Conservation (phyloP, 2,888 invertebrate species). For the Callimorpha dominula region DNA sequence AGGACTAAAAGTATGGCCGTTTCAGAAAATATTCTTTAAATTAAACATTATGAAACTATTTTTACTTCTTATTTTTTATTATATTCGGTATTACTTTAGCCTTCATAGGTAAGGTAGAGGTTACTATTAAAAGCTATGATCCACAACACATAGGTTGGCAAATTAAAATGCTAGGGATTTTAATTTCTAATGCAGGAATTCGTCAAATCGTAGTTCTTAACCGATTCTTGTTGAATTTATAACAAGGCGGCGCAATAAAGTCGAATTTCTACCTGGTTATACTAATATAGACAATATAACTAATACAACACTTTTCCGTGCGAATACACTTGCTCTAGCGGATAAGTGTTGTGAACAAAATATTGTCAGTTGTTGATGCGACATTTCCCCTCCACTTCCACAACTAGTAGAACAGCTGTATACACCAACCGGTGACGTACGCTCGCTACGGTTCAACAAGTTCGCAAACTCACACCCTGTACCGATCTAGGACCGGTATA, state of each 20-base stretch:
- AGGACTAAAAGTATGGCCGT: too few species aligned
- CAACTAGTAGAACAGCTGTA: slow-evolving; percentile 24
- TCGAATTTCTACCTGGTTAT: too few species aligned
- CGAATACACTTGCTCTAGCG: too few species aligned
- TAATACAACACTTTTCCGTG: background rate
- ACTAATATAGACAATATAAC: background rate
- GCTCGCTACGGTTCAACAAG: slow-evolving; percentile 39
- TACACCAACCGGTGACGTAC: slow-evolving; percentile 16
- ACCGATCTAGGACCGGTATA: background rate
- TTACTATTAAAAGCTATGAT: too few species aligned
- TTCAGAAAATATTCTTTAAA: too few species aligned
- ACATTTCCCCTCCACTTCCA: slow-evolving; percentile 16
- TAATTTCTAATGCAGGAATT: too few species aligned
- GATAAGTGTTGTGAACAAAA: background rate
- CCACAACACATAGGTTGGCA: too few species aligned
- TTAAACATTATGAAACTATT: too few species aligned
- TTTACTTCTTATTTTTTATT: too few species aligned
- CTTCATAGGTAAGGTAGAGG: too few species aligned
- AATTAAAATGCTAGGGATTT: too few species aligned
- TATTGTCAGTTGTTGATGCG: background rate
- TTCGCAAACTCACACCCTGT: slow-evolving; percentile 24
- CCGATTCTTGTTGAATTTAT: background rate
- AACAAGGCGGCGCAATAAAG: background rate
- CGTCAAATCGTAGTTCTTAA: background rate
- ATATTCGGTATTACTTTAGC: too few species aligned